Percentiles rank a stretch among this genome's conserved stretches.
Evolutionary conservation across 2,888 invertebrate species (phyloP).

Genomic region (Halictus quadricinctus): DNA sequence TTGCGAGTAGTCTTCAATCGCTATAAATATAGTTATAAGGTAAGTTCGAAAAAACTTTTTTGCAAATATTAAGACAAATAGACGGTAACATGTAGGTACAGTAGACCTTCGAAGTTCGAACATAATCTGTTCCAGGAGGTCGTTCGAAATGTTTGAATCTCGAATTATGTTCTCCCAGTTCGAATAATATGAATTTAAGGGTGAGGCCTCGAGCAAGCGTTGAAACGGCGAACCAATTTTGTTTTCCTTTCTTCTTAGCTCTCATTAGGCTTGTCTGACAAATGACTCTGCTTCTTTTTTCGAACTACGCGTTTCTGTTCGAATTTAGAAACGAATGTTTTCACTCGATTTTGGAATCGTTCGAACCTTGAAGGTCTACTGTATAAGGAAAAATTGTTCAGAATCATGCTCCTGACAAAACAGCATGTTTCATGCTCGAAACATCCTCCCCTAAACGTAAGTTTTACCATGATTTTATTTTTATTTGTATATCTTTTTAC

Average conservation of each 20-base stretch:
- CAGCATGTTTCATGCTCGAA: too few species aligned
- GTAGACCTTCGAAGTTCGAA: neutral
- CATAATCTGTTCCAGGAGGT: neutral
- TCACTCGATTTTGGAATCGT: neutral
- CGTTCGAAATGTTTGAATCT: neutral
- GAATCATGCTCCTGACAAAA: neutral
- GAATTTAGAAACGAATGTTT: neutral
- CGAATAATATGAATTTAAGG: neutral
- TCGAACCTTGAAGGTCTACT: neutral
- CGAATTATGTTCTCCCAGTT: neutral
- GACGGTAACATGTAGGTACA: too few species aligned
- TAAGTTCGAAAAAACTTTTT: too few species aligned
- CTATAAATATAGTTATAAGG: too few species aligned
- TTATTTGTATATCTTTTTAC: constrained; percentile 50
- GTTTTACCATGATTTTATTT: constrained; percentile 11
- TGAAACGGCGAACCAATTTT: neutral
- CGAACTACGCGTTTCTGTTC: neutral
- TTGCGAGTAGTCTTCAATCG: too few species aligned
- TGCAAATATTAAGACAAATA: too few species aligned
- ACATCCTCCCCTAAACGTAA: neutral
- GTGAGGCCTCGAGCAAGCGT: neutral
- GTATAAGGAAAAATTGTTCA: neutral
- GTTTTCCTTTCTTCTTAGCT: neutral
- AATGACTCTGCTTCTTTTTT: too few species aligned
- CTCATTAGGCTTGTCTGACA: too few species aligned